These are phyloP conservation scores for Tetramorium alpestre DNA, from an alignment of 1,140 invertebrate genomes.

Conservation along the genomic window DNA sequence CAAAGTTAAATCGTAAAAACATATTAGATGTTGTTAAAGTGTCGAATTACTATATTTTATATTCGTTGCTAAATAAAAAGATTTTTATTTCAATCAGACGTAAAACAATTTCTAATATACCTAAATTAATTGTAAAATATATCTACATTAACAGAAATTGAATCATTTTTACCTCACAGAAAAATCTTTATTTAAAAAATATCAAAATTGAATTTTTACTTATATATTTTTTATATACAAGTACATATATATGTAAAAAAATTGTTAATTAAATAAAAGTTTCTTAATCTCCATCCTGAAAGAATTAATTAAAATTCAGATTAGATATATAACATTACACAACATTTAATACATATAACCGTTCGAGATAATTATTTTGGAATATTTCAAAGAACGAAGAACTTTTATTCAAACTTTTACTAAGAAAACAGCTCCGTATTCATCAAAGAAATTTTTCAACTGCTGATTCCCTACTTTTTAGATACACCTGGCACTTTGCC, in stretches of 20 bases:
- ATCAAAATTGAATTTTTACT: neutral
- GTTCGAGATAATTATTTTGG: neutral
- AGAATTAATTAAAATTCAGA: neutral
- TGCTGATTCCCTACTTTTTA: conserved; percentile 9
- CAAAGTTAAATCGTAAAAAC: neutral
- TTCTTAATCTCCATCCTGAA: neutral
- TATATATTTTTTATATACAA: neutral
- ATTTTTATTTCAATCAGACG: neutral
- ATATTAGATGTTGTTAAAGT: neutral
- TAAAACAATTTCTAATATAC: neutral
- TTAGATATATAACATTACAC: neutral
- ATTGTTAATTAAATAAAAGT: neutral
- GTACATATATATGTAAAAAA: neutral
- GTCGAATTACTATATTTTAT: neutral
- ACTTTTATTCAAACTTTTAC: neutral
- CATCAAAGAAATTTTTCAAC: neutral
- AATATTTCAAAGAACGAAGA: neutral
- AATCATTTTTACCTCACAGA: neutral
- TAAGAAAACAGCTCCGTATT: conserved; percentile 4
- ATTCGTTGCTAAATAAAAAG: neutral
- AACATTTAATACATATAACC: neutral
- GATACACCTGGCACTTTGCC: neutral
- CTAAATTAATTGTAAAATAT: neutral
- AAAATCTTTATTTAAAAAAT: neutral
- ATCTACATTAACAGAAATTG: neutral